Evolutionary conservation across 2,888 invertebrate species (phyloP), one percentile per base, ranked within the genome.

Genomic region (Oscheius onirici): DNA sequence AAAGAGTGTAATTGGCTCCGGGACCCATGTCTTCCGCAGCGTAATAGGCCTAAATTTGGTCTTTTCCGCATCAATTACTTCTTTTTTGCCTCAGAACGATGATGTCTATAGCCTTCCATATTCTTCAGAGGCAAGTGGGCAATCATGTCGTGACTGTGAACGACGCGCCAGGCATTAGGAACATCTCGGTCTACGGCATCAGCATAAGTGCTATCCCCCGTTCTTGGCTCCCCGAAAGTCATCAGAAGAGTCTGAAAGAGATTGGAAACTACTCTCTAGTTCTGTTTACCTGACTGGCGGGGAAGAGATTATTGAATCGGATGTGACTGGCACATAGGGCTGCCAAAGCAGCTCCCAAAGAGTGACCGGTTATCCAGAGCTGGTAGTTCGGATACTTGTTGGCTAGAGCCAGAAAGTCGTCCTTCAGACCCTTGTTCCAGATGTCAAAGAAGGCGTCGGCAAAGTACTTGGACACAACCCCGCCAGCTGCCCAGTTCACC

Each of bases 181-280:
- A 79, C 57, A 11, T 63, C 41, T 5, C 66, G 40, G 46, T 83
- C 81, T 69, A 80, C 76, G 13, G 77, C 67, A 8, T 61, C 60
- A 1, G 79, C 82, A 65, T 72, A 83, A 10, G 22, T 70, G 10
- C 68, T 51, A 61, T 83, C 79, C 44, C 83, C 83, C 43, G 76
- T 76, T 22, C 83, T 68, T 34, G 83, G 83, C 69, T 83, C 79
- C 15, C 82, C 83, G 55, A 78, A 83, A 41, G 83, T 83, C 67
- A 77, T 69, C 46, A 83, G 69, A 26, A 46, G 40, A 20, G 54
- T 57, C 22, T 83, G 80, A 65, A 79, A 79, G 11, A 79, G 0
- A 8, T 34, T 34, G n/a, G n/a, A n/a, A n/a, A n/a, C n/a, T n/a
- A n/a, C 17, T 40, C 58, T 28, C n/a, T 28, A 8, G n/a, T 17